phyloP scores from a whole-genome alignment of 2,888 invertebrate species.

The Bruchidius siliquastri region DNA sequence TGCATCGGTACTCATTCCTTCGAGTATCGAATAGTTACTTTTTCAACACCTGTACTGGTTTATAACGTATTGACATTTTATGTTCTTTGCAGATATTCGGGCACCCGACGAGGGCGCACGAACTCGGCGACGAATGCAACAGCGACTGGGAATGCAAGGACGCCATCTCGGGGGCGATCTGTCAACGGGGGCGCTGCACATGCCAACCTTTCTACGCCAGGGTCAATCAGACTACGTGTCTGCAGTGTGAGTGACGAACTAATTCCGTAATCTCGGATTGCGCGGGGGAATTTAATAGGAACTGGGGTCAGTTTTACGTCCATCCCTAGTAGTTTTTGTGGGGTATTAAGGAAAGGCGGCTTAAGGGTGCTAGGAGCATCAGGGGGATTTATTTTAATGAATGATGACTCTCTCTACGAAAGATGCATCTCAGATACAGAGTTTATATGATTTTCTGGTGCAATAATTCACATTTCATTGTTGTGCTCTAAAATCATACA shows the following conservation, averaged over 20 bases:
- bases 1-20: too few relatives aligned
- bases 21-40: too few relatives aligned
- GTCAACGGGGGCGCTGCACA: constrained; percentile 67
- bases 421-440: too few relatives aligned
- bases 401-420: too few relatives aligned
- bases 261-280: neutral
- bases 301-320: neutral
- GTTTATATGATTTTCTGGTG: too few relatives aligned
- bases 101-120: constrained; percentile 34
- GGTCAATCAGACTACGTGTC: constrained; percentile 72
- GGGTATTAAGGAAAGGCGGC: too few relatives aligned
- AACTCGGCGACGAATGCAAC: constrained; percentile 61
- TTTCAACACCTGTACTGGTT: too few relatives aligned
- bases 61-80: neutral
- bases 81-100: constrained; percentile 32
- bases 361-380: too few relatives aligned
- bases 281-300: neutral
- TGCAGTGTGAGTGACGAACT: constrained; percentile 67
- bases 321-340: too few relatives aligned
- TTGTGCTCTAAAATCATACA: too few relatives aligned
- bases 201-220: constrained; percentile 80
- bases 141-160: constrained; percentile 60
- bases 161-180: constrained; percentile 58
- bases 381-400: too few relatives aligned
- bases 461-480: too few relatives aligned